Evolutionary conservation across 2,797 vertebrate genomes (phyloP).

Genomic region (Hozukius guyotensis): DNA sequence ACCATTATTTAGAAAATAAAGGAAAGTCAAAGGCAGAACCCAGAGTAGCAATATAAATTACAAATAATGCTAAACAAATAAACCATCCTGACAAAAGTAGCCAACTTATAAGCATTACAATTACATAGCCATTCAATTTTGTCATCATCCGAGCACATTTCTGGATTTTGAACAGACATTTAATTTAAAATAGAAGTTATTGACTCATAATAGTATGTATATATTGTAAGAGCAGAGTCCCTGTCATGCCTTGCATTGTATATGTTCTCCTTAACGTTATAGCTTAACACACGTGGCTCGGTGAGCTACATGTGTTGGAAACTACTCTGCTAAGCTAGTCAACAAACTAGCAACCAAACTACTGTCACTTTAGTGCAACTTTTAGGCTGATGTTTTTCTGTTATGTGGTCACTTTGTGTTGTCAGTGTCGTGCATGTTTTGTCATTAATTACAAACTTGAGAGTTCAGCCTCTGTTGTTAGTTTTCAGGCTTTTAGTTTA

Average conservation of each 20-base stretch:
- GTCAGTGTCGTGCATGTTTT: not conserved
- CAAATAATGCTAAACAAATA: too few relatives aligned
- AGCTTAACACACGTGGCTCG: not conserved
- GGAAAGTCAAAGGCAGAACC: too few relatives aligned
- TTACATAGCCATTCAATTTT: too few relatives aligned
- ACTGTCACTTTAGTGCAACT: not conserved
- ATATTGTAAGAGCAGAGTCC: fast-evolving
- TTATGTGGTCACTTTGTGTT: not conserved
- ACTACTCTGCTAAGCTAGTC: not conserved
- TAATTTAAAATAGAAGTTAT: too few relatives aligned
- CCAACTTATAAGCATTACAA: too few relatives aligned
- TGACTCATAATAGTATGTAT: too few relatives aligned
- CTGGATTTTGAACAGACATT: too few relatives aligned
- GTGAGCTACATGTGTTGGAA: not conserved
- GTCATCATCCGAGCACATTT: too few relatives aligned
- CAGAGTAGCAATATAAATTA: too few relatives aligned
- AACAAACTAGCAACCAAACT: not conserved
- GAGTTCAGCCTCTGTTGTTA: too few relatives aligned
- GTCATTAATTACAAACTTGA: not conserved
- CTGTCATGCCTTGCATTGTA: not conserved
- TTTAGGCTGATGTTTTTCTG: not conserved
- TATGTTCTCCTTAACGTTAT: not conserved
- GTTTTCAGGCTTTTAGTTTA: not conserved
- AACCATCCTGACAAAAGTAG: too few relatives aligned
- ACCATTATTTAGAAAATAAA: too few relatives aligned